A percentile compares a stretch with the other conserved stretches of the same genome.
phyloP scores from a whole-genome alignment of 2,888 invertebrate species.

The Magallana nippona region DNA sequence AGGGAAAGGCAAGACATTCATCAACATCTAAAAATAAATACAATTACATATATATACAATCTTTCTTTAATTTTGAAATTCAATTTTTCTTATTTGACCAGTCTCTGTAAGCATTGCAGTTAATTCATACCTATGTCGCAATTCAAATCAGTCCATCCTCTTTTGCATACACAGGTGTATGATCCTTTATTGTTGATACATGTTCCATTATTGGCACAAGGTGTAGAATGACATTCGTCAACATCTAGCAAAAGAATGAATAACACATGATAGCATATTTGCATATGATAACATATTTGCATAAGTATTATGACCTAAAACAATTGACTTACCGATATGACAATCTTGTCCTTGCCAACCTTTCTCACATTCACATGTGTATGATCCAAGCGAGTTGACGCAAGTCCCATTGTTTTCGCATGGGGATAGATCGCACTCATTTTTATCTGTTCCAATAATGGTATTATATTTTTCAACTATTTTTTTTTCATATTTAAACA shows the following conservation, averaged over 20 bases:
- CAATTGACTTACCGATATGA: conserved; percentile 30
- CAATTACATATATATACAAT: no score
- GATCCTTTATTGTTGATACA: conserved; percentile 32
- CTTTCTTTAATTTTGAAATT: no score
- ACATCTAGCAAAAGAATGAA: neutral
- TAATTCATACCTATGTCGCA: conserved; percentile 21
- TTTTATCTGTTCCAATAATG: conserved; percentile 44
- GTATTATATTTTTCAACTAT: neutral
- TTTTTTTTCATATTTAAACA: no score
- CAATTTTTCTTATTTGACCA: no score
- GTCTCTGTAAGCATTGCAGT: neutral
- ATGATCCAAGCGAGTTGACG: conserved; percentile 59
- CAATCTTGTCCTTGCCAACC: conserved; percentile 58
- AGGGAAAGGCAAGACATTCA: conserved; percentile 36
- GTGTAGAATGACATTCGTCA: neutral
- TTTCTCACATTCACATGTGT: conserved; percentile 58
- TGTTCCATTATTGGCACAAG: conserved; percentile 38
- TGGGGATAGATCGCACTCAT: conserved; percentile 53
- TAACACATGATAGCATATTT: neutral
- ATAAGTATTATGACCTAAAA: no score
- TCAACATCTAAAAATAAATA: conserved; percentile 29
- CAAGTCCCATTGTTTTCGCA: conserved; percentile 57
- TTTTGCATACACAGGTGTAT: conserved; percentile 34
- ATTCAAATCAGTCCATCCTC: conserved; percentile 14
- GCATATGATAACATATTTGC: neutral